phyloP scores from a whole-genome alignment of 2,113 vertebrate genomes.

The Seriola dumerili region DNA sequence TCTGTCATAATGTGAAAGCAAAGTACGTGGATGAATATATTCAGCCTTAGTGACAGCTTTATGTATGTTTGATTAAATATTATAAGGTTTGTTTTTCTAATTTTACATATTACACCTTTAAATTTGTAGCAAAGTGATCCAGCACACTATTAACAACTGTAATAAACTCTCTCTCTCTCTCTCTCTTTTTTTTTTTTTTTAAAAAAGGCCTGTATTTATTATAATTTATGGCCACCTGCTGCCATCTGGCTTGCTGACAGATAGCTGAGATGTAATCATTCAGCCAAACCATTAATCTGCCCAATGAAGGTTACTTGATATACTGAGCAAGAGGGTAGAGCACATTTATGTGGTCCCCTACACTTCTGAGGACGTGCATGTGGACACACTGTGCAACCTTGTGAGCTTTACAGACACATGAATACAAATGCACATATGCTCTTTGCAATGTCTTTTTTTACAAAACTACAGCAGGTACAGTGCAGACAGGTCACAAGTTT shows the following conservation, averaged over 20 bases:
- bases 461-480: background rate
- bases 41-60: conserved; percentile 89
- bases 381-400: conserved; percentile 30
- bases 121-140: conserved; percentile 83
- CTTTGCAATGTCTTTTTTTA: background rate
- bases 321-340: conserved; percentile 75
- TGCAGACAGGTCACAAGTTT: background rate
- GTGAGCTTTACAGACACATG: conserved; percentile 31
- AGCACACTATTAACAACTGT: conserved; percentile 86
- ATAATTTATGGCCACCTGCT: conserved; percentile 87
- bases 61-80: conserved; percentile 95
- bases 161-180: conserved; percentile 83
- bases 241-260: conserved; percentile 87
- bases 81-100: conserved; percentile 93
- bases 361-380: conserved; percentile 29
- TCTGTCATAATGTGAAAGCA: conserved; percentile 89
- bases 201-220: conserved; percentile 75
- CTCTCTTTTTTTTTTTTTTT: conserved; percentile 20
- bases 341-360: conserved; percentile 51
- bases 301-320: conserved; percentile 78
- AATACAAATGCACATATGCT: conserved; percentile 3
- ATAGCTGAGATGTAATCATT: conserved; percentile 85
- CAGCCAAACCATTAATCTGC: conserved; percentile 83
- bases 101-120: conserved; percentile 96
- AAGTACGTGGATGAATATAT: conserved; percentile 93